Evolutionary conservation across 23 tunicate genomes (phyloP).

Genomic region (Oikopleura dioica): DNA sequence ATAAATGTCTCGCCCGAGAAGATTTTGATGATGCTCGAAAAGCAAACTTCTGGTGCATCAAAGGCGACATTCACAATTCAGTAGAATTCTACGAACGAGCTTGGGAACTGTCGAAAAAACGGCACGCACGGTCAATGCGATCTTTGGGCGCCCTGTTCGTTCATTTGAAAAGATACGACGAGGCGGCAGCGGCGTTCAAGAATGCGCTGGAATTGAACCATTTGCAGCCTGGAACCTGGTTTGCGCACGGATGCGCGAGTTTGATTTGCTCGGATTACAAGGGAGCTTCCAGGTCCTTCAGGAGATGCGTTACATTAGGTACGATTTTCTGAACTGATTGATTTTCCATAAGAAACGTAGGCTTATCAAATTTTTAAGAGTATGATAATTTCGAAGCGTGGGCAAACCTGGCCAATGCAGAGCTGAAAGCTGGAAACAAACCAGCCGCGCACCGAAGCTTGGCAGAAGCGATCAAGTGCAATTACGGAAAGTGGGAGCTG

Average conservation of each 20-base stretch:
- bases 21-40: not conserved
- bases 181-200: slow-evolving; percentile 57
- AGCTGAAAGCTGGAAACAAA: slow-evolving; percentile 44
- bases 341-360: too few species aligned
- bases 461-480: slow-evolving; percentile 59
- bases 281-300: slow-evolving; percentile 42
- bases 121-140: slow-evolving; percentile 41
- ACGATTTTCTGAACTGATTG: too few species aligned
- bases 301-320: slow-evolving; percentile 39
- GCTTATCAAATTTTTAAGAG: too few species aligned
- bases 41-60: not conserved
- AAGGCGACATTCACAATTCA: not conserved
- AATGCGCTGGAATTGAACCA: slow-evolving; percentile 11
- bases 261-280: slow-evolving; percentile 27
- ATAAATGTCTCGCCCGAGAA: not conserved
- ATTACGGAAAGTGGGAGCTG: slow-evolving; percentile 51
- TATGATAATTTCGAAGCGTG: slow-evolving; percentile 65
- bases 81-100: slow-evolving; percentile 26
- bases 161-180: slow-evolving; percentile 27
- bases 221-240: slow-evolving; percentile 49
- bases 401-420: slow-evolving; percentile 48
- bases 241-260: slow-evolving; percentile 51
- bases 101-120: slow-evolving; percentile 41
- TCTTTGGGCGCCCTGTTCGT: slow-evolving; percentile 39
- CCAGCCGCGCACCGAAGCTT: slow-evolving; percentile 18